These are phyloP conservation scores for Pachyrhynchus sulphureomaculatus DNA, from an alignment of 1,140 invertebrate species.

Conservation along the genomic window DNA sequence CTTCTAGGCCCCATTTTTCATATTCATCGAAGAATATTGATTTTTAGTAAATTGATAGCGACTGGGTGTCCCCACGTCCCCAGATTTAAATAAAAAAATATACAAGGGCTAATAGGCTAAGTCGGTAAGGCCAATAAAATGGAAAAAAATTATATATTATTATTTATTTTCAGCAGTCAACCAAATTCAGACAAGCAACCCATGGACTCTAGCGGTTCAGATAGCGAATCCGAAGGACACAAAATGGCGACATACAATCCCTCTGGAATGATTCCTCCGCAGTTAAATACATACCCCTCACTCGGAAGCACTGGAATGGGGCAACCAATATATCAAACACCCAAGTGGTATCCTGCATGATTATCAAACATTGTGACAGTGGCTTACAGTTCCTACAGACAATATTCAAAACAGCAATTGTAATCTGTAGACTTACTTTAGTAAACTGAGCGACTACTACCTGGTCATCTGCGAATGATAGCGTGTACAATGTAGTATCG, in stretches of 20 bases:
- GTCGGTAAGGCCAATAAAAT: too few relatives aligned
- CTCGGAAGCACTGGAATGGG: constrained; percentile 40
- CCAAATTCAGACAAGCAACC: constrained; percentile 47
- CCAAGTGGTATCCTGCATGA: constrained; percentile 48
- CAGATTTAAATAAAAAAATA: too few relatives aligned
- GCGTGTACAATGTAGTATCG: too few relatives aligned
- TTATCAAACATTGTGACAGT: constrained; percentile 53
- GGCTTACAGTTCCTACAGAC: constrained; percentile 40
- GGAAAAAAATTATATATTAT: too few relatives aligned
- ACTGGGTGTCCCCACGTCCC: too few relatives aligned
- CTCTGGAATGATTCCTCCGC: constrained; percentile 36
- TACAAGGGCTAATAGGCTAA: too few relatives aligned
- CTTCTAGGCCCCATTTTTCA: too few relatives aligned
- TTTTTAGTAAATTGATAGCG: too few relatives aligned
- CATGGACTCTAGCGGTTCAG: constrained; percentile 49
- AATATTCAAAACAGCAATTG: constrained; percentile 17
- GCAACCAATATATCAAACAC: constrained; percentile 47
- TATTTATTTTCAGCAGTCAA: constrained; percentile 44
- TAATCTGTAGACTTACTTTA: constrained; percentile 25
- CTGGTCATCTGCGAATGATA: too few relatives aligned
- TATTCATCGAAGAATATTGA: too few relatives aligned
- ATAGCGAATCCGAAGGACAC: constrained; percentile 46
- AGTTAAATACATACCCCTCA: constrained; percentile 42
- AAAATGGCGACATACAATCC: constrained; percentile 38
- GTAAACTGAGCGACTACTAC: too few relatives aligned